Conservation (phyloP, 2,797 vertebrate genomes). For the Anabacerthia variegaticeps region DNA sequence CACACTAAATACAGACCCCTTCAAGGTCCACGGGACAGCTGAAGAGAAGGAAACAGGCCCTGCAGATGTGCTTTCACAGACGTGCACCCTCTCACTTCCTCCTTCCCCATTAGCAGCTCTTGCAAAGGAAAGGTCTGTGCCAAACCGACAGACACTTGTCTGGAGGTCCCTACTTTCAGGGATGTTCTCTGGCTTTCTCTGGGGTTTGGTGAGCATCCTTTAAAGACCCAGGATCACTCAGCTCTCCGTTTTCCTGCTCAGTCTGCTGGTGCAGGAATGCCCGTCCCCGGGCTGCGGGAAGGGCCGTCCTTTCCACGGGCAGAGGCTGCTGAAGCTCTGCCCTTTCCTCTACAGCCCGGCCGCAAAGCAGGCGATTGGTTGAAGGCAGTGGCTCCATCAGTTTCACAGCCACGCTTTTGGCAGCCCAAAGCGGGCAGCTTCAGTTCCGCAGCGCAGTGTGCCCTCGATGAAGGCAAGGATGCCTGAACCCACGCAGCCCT, state of each 20-base stretch:
- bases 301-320: not conserved
- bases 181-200: not conserved
- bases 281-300: not conserved
- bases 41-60: not conserved
- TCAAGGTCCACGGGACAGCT: not conserved
- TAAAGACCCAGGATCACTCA: not conserved
- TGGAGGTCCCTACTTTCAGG: not conserved
- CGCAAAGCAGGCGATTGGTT: accelerated
- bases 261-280: not conserved
- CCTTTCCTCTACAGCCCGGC: not conserved
- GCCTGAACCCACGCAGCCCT: not conserved
- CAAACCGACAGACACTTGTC: not conserved
- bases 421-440: not conserved
- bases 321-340: not conserved
- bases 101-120: not conserved
- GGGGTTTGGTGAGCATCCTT: not conserved
- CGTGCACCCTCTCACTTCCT: slow-evolving; percentile 33
- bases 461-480: accelerated
- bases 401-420: accelerated
- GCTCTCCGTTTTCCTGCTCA: not conserved
- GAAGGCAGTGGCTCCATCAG: not conserved
- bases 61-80: not conserved
- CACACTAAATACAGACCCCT: not conserved
- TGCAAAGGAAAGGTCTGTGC: not conserved
- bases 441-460: not conserved